Base-by-base conservation (phyloP, 2,888 invertebrate genomes). In the Antheraea yamamai region DNA sequence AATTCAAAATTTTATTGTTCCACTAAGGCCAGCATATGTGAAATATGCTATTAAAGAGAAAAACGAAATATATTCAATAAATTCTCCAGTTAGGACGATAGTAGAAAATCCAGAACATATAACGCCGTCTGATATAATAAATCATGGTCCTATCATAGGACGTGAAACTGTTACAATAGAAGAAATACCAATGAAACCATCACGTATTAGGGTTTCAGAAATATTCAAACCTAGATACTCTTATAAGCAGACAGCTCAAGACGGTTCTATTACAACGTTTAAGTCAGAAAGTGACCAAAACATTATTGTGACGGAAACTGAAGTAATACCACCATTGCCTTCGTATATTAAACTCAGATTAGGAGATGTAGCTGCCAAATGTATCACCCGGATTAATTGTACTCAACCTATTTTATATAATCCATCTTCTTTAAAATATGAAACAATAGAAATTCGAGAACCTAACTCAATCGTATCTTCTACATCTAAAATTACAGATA, bases 181-280 rank as follows among this genome's bases (percentile, higher is more conserved):
- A 70, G 70, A 20, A 70, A n/a, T 70, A n/a, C n/a, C 39, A 39
- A n/a, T 39, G 7, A 18, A 23, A 61, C 47, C 58, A 47, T 72
- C 47, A 47, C 61, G 47, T 16, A 72, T 79, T 10, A 35, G 76
- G 7, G 75, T 79, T 71, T 73, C 79, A 26, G 77, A 74, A 75
- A 14, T 77, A 1, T 71, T 80, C 30, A 77, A 82, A 72, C 78
- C 78, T 0, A 82, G 76, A 74, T 88, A 87, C 78, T 85, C 81
- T 4, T 87, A 88, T 75, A 81, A 82, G 75, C 84, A 88, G 79
- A 76, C 82, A n/a, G 77, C 80, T 7, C 76, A 77, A 8, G 81
- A 82, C 55, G 82, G 81, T 18, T 82, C 81, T 30, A 75, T 82
- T 30, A 84, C 81, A 73, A 80, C 78, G 0, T 89, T 81, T 73